phyloP scores from a whole-genome alignment of 2,888 invertebrate species.

The Timandra comae region DNA sequence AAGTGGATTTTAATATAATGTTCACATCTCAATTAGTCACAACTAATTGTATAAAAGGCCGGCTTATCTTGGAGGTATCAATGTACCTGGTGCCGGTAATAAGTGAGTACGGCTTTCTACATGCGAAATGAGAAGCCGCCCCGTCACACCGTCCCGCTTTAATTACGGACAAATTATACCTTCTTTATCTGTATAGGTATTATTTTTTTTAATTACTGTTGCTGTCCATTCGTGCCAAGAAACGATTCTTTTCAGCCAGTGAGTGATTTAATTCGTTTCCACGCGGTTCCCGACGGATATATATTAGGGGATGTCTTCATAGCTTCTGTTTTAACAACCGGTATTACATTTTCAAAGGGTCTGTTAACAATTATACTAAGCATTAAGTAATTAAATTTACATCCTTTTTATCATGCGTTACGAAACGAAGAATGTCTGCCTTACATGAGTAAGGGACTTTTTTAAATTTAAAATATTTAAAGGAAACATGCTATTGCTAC shows the following conservation, averaged over 20 bases:
- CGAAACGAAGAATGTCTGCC: too few relatives aligned
- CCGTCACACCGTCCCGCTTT: slow-evolving; percentile 63
- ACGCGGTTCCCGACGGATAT: slow-evolving; percentile 50
- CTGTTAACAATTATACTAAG: too few relatives aligned
- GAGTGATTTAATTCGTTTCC: slow-evolving; percentile 69
- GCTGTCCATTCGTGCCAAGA: slow-evolving; percentile 70
- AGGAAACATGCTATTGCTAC: too few relatives aligned
- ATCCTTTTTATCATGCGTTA: too few relatives aligned
- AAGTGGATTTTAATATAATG: slow-evolving; percentile 15
- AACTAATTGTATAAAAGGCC: slow-evolving; percentile 60
- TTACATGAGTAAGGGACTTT: too few relatives aligned
- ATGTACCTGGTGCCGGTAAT: slow-evolving; percentile 49
- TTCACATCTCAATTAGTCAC: slow-evolving; percentile 52
- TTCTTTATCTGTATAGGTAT: slow-evolving; percentile 57
- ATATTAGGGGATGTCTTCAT: slow-evolving; percentile 53
- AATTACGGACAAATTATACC: slow-evolving; percentile 68
- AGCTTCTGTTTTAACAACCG: slow-evolving; percentile 32
- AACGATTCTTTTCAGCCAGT: slow-evolving; percentile 68
- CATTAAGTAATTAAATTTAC: too few relatives aligned
- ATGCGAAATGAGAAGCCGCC: slow-evolving; percentile 66
- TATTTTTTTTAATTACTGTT: slow-evolving; percentile 71
- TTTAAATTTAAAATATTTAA: too few relatives aligned
- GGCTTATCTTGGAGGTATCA: slow-evolving; percentile 53
- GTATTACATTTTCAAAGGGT: too few relatives aligned
- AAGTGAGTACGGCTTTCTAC: slow-evolving; percentile 49